These are phyloP conservation scores for Odontamblyopus rebecca DNA, from an alignment of 2,797 vertebrate genomes.

Conservation along the genomic window DNA sequence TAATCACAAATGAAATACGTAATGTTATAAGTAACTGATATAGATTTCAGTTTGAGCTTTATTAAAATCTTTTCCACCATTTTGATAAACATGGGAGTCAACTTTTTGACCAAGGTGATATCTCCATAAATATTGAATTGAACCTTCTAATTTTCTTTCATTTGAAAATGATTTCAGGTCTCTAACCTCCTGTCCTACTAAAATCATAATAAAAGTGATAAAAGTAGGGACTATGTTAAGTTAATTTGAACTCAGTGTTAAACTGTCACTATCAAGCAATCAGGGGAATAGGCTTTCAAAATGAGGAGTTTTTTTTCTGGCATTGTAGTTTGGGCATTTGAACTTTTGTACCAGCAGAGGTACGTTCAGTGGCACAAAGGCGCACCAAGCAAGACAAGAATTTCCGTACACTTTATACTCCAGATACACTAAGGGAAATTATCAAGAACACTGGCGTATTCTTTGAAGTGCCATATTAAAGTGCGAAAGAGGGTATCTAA, in stretches of 20 bases:
- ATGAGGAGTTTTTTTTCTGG: conserved; percentile 43
- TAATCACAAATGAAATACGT: too few relatives aligned
- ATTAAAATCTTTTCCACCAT: background rate
- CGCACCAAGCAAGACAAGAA: conserved; percentile 53
- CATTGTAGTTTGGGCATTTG: conserved; percentile 49
- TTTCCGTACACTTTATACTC: conserved; percentile 54
- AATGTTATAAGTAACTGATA: background rate
- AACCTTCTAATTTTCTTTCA: conserved; percentile 43
- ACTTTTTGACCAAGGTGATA: conserved; percentile 15
- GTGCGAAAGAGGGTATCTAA: conserved; percentile 69
- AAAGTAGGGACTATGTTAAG: conserved; percentile 65
- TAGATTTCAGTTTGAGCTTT: background rate
- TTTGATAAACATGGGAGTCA: background rate
- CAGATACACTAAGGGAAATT: conserved; percentile 69
- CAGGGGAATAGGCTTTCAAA: conserved; percentile 56
- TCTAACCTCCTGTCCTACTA: conserved; percentile 63
- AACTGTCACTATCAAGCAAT: conserved; percentile 64
- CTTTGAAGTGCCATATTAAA: conserved; percentile 77
- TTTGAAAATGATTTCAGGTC: conserved; percentile 54
- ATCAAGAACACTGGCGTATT: conserved; percentile 72
- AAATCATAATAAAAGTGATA: conserved; percentile 73
- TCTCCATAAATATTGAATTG: conserved; percentile 28
- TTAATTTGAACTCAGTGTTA: conserved; percentile 45
- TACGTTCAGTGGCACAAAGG: conserved; percentile 38
- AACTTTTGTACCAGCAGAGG: conserved; percentile 60